Evolutionary conservation across 2,113 vertebrate genomes (phyloP).

Genomic region (Cynopterus brachyotis): DNA sequence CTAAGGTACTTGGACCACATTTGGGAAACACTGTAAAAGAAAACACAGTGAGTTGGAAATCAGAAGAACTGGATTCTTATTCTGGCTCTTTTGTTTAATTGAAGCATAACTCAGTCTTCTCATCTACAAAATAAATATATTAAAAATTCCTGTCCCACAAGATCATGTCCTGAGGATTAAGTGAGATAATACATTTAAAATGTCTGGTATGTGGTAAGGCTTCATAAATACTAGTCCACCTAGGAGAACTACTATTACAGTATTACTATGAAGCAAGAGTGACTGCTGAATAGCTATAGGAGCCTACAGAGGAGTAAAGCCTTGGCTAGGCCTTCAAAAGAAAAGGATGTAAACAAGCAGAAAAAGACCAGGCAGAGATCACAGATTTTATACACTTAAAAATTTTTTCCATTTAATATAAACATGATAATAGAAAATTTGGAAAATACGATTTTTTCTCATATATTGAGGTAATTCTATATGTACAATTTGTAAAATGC

Average conservation of each 20-base stretch:
- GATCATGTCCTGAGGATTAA: background rate
- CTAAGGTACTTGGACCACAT: background rate
- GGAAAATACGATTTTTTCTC: background rate
- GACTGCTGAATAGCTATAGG: background rate
- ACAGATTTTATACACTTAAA: background rate
- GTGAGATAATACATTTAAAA: background rate
- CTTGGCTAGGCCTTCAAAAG: background rate
- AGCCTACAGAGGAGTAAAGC: background rate
- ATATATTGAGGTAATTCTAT: slow-evolving; percentile 35
- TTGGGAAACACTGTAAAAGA: background rate
- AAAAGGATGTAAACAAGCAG: background rate
- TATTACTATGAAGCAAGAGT: background rate
- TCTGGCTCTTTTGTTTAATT: background rate
- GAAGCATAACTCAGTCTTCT: background rate
- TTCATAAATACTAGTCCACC: background rate
- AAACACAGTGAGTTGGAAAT: background rate
- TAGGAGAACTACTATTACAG: background rate
- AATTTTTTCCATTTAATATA: background rate
- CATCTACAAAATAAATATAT: background rate
- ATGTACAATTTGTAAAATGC: slow-evolving; percentile 26
- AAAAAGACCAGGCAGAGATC: background rate
- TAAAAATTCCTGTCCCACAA: background rate
- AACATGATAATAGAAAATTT: slow-evolving; percentile 24
- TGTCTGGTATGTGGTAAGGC: background rate
- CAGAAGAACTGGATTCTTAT: background rate